Base-by-base conservation (phyloP, 1,140 invertebrate species). In the Hormaphis cornu region DNA sequence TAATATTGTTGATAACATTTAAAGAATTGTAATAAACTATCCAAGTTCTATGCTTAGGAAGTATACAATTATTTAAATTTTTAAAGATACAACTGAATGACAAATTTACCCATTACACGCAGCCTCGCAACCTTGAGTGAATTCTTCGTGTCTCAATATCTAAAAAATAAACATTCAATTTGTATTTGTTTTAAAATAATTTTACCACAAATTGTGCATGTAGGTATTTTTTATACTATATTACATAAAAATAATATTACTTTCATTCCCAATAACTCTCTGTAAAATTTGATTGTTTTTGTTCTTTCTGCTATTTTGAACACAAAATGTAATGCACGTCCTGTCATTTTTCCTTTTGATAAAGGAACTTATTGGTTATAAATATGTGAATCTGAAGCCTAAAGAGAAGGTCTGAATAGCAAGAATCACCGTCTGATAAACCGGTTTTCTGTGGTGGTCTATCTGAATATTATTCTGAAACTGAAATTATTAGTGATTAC, bases 131-230 rank as follows among this genome's bases (percentile, higher is more conserved):
- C 94, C 94, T 78, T 97, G 90, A 72, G 87, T 84, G 79, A 98
- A 98, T 81, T 98, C 96, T 81, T 98, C 96, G 81, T 98, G 96
- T 70, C 96, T 83, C 42, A 97, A 79, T 58, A 97, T 88, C 91
- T 93, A 73, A 28, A 72, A 74, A 42, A 73, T 73, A 75, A 73
- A n/a, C 52, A 70, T 70, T 22, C 61, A 50, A 71, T 70, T 46
- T 50, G 69, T 66, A 35, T n/a, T 42, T 71, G 53, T 70, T 61
- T 69, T 30, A 42, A 71, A 42, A 54, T 24, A 37, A 56, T n/a
- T n/a, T n/a, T n/a, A n/a, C 8, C 18, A 22, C 28, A 48, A 14
- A 71, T n/a, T 14, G 20, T n/a, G n/a, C 16, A 53, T n/a, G 7
- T 14, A 42, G n/a, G n/a, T 42, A 42, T 10, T 42, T 10, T 42